Conservation (phyloP, 1,140 invertebrate species). For the Bombus pascuorum region DNA sequence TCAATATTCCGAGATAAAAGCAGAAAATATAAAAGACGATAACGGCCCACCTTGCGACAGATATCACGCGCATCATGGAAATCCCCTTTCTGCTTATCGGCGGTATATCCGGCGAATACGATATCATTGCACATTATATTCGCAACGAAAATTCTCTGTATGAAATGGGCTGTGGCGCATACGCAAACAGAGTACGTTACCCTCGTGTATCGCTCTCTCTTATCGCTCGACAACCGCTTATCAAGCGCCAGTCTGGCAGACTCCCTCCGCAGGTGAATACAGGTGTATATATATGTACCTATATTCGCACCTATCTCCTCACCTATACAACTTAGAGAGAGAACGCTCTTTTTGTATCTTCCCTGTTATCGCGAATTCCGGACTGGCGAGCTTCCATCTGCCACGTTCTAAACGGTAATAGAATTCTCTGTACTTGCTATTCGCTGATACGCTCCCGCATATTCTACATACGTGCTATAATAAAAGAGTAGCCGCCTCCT, state of each 20-base stretch:
- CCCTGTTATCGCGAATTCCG: slow-evolving; percentile 66
- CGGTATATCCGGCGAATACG: not conserved
- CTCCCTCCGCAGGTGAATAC: slow-evolving; percentile 69
- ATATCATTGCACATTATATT: slow-evolving; percentile 29
- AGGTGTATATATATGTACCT: slow-evolving; percentile 56
- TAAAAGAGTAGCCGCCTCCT: slow-evolving; percentile 40
- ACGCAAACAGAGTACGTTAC: slow-evolving; percentile 66
- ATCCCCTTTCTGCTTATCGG: slow-evolving; percentile 50
- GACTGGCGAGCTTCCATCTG: slow-evolving; percentile 57
- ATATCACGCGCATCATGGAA: slow-evolving; percentile 49
- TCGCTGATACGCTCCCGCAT: slow-evolving; percentile 37
- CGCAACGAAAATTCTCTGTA: slow-evolving; percentile 28
- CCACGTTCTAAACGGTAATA: slow-evolving; percentile 59
- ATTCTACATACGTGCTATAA: slow-evolving; percentile 20
- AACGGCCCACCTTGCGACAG: slow-evolving; percentile 16
- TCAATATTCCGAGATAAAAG: not conserved
- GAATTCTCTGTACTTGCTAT: slow-evolving; percentile 58
- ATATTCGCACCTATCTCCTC: slow-evolving; percentile 37
- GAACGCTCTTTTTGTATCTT: slow-evolving; percentile 61
- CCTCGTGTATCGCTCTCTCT: slow-evolving; percentile 65
- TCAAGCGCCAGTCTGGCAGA: slow-evolving; percentile 73
- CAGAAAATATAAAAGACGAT: slow-evolving; percentile 11
- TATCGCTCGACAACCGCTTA: slow-evolving; percentile 72
- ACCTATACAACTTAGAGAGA: slow-evolving; percentile 50
- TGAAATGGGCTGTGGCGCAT: slow-evolving; percentile 46